Evolutionary conservation across 2,888 invertebrate genomes (phyloP).

Genomic region (Plemyria rubiginata): DNA sequence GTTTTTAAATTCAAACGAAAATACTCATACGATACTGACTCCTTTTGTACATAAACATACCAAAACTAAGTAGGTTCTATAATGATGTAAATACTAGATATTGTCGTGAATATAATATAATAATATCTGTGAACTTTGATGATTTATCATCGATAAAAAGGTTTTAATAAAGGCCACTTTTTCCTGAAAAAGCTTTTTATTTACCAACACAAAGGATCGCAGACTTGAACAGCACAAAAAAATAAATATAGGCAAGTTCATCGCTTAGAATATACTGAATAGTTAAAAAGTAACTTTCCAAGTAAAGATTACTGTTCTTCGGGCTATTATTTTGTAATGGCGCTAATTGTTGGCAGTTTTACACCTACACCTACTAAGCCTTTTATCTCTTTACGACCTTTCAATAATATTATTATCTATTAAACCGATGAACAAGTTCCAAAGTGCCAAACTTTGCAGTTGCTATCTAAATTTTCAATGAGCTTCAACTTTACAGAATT

Average conservation of each 20-base stretch:
- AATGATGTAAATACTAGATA: slow-evolving; percentile 67
- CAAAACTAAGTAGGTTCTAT: slow-evolving; percentile 41
- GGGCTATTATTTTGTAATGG: slow-evolving; percentile 5
- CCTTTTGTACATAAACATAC: slow-evolving; percentile 31
- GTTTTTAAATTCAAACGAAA: slow-evolving; percentile 14
- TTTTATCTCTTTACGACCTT: slow-evolving; percentile 21
- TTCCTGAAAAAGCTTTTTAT: slow-evolving; percentile 52
- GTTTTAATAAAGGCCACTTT: slow-evolving; percentile 77
- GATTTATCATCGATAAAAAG: slow-evolving; percentile 59
- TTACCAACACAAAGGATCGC: too few relatives aligned
- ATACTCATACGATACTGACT: slow-evolving; percentile 4
- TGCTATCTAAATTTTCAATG: slow-evolving; percentile 22
- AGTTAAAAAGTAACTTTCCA: slow-evolving; percentile 1
- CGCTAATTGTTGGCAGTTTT: slow-evolving; percentile 11
- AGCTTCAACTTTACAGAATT: slow-evolving; percentile 21
- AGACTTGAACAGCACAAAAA: too few relatives aligned
- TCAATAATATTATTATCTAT: slow-evolving; percentile 15
- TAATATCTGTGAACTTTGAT: slow-evolving; percentile 64
- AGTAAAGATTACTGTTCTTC: slow-evolving; percentile 9
- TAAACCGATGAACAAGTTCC: slow-evolving; percentile 15
- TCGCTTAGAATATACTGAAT: background rate
- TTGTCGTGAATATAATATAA: slow-evolving; percentile 65
- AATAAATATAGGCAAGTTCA: background rate
- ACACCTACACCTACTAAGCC: slow-evolving; percentile 10
- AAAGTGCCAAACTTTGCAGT: slow-evolving; percentile 9